Evolutionary conservation across 30 jellyfish, hydroid and myxozoan species (phyloP), one percentile per base, ranked within the genome.

Genomic region (Hydractinia echinata): DNA sequence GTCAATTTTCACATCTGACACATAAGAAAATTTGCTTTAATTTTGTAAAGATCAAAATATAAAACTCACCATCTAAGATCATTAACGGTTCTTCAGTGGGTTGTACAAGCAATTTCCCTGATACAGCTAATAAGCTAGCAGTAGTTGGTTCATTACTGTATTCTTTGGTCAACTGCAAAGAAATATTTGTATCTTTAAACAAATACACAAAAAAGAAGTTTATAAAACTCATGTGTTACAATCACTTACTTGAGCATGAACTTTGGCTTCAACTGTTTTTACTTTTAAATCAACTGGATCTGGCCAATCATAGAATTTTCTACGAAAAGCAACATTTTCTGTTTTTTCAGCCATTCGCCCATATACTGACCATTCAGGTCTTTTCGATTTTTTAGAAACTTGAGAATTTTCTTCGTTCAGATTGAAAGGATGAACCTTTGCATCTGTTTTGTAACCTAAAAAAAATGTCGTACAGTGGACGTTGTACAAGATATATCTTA

Each of bases 261-360:
- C 96, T 82, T 82, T 91, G 55, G 89, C 87, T 82, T 91, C 96
- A 0, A 87, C 94, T 10, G 95, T 86, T 49, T 81, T 76, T 44
- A 87, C 95, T 76, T 85, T 83, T 77, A 91, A 73, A 55, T 91
- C 89, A n/a, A 91, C 98, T 10, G 98, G 96, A 69, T 92, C 98
- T 11, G 98, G 98, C 98, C 98, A 92, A 76, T 92, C 96, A 79
- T 7, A 87, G 68, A 92, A 92, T 67, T 92, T 92, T 53, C 96
- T 84, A 51, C 96, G 85, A 68, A 92, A 92, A 61, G 94, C 76
- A 67, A 92, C 96, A 69, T 87, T 87, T 79, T 92, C 98, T 0
- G 96, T 82, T 76, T 92, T 92, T 76, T 92, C 96, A 3, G 96
- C 94, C 98, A 92, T 87, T 76, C 84, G 77, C 4, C 95, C 98